Evolutionary conservation across 2,113 vertebrate genomes (phyloP), one percentile per base, ranked within the genome.

Genomic region (Pagrus major): DNA sequence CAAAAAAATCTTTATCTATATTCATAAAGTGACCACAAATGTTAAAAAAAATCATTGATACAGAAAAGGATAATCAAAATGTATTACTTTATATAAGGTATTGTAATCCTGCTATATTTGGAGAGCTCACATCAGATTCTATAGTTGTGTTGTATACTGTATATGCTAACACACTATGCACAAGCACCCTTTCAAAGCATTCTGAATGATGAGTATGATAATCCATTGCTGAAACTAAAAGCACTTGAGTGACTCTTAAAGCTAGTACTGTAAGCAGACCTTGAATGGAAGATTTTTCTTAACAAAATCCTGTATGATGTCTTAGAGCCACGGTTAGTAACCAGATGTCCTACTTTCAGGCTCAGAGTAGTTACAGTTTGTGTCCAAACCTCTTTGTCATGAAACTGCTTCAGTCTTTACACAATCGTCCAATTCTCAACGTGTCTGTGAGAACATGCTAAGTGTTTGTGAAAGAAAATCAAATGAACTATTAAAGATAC

Each of bases 401-500:
- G 21, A 59, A 70, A 78, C 47, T 86, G 75, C 60, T 71, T 76
- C 27, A 59, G 39, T 47, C 72, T 83, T 88, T 67, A 55, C 66
- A 60, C 35, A 76, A 51, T 54, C 52, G 75, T 73, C 56, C 42
- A 59, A 60, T 73, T 85, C 37, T 81, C 27, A 80, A 72, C 65
- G 81, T 92, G 82, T 91, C 82, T 92, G 85, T 92, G 47, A 86
- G 87, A 87, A 82, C 25, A 78, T 89, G 80, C 54, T 58, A 61
- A 79, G 49, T 89, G 84, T 91, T 82, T 94, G 89, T 93, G 87
- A 89, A 82, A 79, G 81, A 88, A 88, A 81, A 69, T 87, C 60
- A 54, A 87, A 80, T 20, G 84, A 87, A 88, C 77, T 91, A 95
- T 94, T 94, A 95, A 94, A 95, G 91, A 93, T 89, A 35, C 61